Conservation (phyloP, 2,113 vertebrate genomes). For the Herpetotheres cachinnans region DNA sequence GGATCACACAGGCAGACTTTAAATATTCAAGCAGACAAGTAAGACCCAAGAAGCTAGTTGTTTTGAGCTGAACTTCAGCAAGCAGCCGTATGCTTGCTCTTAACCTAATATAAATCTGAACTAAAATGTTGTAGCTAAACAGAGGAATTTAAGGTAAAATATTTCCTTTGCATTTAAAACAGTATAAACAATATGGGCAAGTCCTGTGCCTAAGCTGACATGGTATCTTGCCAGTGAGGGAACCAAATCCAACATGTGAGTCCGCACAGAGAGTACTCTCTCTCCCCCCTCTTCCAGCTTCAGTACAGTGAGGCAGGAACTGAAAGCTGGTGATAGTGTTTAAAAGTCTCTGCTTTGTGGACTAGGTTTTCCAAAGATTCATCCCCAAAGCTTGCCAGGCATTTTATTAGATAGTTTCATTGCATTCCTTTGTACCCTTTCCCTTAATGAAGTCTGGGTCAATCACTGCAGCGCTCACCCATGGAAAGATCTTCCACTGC, state of each 20-base stretch:
- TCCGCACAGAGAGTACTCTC: background rate
- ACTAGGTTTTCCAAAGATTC: background rate
- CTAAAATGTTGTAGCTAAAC: background rate
- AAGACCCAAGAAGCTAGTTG: background rate
- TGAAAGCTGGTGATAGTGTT: background rate
- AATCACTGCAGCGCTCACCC: background rate
- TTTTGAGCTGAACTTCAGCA: background rate
- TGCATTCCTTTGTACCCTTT: background rate
- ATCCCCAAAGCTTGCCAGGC: background rate
- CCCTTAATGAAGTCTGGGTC: background rate
- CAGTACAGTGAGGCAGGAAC: background rate
- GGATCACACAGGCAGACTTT: background rate
- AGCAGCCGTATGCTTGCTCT: background rate
- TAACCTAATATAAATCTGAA: background rate
- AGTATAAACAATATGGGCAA: background rate
- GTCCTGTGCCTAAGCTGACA: background rate
- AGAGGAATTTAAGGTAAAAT: background rate
- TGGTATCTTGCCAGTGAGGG: background rate
- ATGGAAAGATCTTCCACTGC: background rate
- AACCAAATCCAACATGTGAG: background rate
- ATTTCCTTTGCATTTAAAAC: background rate
- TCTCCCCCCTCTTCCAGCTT: background rate
- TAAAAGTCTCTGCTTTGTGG: background rate
- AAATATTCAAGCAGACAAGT: background rate
- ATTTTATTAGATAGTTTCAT: background rate